Conservation (phyloP, 2,113 vertebrate genomes). For the Alaudala cheleensis region DNA sequence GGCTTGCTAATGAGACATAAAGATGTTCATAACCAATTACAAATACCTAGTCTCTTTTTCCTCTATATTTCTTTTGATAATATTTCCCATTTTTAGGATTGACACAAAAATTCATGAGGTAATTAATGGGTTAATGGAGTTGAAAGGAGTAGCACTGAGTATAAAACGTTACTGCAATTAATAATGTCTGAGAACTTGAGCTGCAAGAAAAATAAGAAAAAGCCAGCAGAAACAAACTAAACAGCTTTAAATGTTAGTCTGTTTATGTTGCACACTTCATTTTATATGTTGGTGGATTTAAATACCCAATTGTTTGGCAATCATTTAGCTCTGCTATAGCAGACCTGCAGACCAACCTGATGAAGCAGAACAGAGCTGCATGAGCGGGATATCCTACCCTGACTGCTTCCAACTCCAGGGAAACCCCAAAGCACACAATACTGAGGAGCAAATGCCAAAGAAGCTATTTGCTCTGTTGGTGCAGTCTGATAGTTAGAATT, state of each 20-base stretch:
- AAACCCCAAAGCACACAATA: not conserved
- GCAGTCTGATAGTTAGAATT: not conserved
- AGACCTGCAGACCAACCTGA: not conserved
- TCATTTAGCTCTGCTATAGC: not conserved
- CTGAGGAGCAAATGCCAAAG: not conserved
- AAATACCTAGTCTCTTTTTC: not conserved
- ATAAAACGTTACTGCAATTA: not conserved
- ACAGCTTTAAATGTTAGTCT: not conserved
- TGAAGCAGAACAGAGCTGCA: not conserved
- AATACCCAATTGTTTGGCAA: not conserved
- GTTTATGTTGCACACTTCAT: not conserved
- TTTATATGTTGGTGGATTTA: not conserved
- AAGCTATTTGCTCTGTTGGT: not conserved
- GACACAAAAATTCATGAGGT: not conserved
- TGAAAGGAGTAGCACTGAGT: not conserved
- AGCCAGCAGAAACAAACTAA: not conserved
- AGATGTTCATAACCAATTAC: not conserved
- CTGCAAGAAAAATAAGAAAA: not conserved
- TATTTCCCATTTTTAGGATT: not conserved
- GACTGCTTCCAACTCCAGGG: not conserved
- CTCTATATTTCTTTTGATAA: not conserved
- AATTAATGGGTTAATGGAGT: not conserved
- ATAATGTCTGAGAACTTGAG: not conserved
- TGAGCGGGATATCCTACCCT: not conserved
- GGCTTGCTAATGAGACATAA: not conserved